A percentile compares a stretch with the other conserved stretches of the same genome.
These are phyloP conservation scores for Palythoa heliodiscus DNA, from an alignment of 92 coral and sea anemone species.

Conservation along the genomic window DNA sequence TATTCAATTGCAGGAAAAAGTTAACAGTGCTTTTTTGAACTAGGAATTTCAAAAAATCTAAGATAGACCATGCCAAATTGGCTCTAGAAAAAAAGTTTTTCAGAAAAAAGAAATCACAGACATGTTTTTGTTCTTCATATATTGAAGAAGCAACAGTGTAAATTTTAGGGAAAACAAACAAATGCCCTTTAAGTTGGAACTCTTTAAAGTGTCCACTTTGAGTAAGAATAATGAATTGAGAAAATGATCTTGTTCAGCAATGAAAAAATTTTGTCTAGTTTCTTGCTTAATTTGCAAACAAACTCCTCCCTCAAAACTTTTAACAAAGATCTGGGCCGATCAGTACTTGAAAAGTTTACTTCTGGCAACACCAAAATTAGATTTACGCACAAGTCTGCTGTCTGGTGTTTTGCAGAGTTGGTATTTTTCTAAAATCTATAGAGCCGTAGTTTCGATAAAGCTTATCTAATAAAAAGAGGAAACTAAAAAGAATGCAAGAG, in stretches of 20 bases:
- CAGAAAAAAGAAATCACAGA: too few species aligned
- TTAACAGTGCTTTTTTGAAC: too few species aligned
- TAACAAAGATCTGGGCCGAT: constrained; percentile 25
- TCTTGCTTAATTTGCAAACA: constrained; percentile 5
- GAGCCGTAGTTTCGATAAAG: neutral
- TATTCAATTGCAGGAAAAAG: too few species aligned
- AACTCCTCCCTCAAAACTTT: constrained; percentile 14
- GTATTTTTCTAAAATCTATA: constrained; percentile 1
- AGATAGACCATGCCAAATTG: too few species aligned
- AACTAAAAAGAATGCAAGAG: neutral
- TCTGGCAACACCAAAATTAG: constrained; percentile 24
- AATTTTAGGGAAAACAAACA: too few species aligned
- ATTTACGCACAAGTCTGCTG: constrained; percentile 16
- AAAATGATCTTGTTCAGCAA: constrained; percentile 30
- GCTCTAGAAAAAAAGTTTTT: too few species aligned
- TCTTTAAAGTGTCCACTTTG: too few species aligned
- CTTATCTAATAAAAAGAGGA: neutral
- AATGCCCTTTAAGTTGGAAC: too few species aligned
- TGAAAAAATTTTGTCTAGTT: neutral
- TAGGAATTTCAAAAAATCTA: too few species aligned
- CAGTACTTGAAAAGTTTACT: constrained; percentile 30
- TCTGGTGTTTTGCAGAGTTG: constrained; percentile 13
- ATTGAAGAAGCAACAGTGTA: too few species aligned
- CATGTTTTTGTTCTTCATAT: too few species aligned
- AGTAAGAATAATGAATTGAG: constrained; percentile 16